phyloP scores from a whole-genome alignment of 2,888 invertebrate species.

The Brenthis daphne region DNA sequence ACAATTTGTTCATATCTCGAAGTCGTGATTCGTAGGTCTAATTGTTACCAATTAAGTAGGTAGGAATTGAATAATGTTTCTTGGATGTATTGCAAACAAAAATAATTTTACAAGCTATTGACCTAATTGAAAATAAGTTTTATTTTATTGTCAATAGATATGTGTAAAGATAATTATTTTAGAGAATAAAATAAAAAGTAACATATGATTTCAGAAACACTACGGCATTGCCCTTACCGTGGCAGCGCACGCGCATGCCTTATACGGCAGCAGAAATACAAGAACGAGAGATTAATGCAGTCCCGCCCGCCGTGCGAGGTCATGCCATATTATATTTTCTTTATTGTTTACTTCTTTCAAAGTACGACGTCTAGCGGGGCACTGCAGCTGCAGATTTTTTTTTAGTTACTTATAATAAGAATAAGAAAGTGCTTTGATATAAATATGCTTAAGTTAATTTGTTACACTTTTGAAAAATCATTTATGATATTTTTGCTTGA shows the following conservation, averaged over 20 bases:
- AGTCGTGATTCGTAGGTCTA: conserved; percentile 20
- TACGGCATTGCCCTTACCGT: conserved; percentile 54
- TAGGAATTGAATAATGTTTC: conserved; percentile 6
- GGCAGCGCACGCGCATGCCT: conserved; percentile 70
- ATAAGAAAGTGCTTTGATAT: no score
- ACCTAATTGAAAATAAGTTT: no score
- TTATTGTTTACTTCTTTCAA: conserved; percentile 56
- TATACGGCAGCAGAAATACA: conserved; percentile 72
- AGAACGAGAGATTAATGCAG: conserved; percentile 75
- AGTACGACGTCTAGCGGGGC: conserved; percentile 38
- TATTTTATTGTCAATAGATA: no score
- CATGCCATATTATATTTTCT: conserved; percentile 61
- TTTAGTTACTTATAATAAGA: not conserved
- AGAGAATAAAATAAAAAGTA: conserved; percentile 2
- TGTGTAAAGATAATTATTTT: conserved; percentile 1
- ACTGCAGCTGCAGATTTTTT: conserved; percentile 30
- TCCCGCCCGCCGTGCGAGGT: conserved; percentile 58
- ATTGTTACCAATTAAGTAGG: conserved; percentile 21
- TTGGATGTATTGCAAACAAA: conserved; percentile 2
- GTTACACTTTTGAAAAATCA: no score
- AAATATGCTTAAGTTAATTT: no score
- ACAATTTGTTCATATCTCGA: conserved; percentile 1
- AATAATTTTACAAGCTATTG: not conserved
- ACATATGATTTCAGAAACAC: conserved; percentile 40
- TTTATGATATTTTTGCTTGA: no score